A percentile compares a stretch with the other conserved stretches of the same genome.
phyloP scores from a whole-genome alignment of 2,113 vertebrate species.

The Pelecanoides urinatrix region DNA sequence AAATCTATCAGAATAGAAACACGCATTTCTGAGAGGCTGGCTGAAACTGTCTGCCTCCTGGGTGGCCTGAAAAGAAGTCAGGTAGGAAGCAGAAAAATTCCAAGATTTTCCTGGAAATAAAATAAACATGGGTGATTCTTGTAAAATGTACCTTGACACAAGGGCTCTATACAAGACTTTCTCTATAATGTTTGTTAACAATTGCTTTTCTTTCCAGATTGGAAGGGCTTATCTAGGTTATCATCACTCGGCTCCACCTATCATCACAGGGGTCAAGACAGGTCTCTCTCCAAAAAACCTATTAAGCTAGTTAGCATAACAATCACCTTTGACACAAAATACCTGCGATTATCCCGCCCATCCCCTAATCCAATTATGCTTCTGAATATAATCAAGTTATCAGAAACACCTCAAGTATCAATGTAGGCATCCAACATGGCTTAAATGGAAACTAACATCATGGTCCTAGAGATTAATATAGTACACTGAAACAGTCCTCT shows the following conservation, averaged over 20 bases:
- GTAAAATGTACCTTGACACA: neutral
- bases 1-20: neutral
- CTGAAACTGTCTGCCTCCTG: neutral
- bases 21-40: neutral
- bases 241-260: neutral
- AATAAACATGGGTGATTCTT: neutral
- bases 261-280: neutral
- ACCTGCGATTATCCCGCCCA: neutral
- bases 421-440: neutral
- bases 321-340: neutral
- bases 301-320: neutral
- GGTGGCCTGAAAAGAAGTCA: neutral
- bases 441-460: neutral
- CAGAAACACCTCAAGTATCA: neutral
- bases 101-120: neutral
- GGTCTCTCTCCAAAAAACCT: neutral
- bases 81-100: neutral
- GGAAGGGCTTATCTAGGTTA: neutral
- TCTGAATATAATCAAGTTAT: neutral
- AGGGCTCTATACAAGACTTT: neutral
- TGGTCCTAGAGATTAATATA: neutral
- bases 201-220: neutral
- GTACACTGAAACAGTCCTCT: neutral
- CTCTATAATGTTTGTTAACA: neutral
- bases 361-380: accelerated